Percentiles rank a stretch among this genome's conserved stretches.
These are phyloP conservation scores for Ligdia adustata DNA, from an alignment of 2,888 invertebrate species.

Conservation along the genomic window DNA sequence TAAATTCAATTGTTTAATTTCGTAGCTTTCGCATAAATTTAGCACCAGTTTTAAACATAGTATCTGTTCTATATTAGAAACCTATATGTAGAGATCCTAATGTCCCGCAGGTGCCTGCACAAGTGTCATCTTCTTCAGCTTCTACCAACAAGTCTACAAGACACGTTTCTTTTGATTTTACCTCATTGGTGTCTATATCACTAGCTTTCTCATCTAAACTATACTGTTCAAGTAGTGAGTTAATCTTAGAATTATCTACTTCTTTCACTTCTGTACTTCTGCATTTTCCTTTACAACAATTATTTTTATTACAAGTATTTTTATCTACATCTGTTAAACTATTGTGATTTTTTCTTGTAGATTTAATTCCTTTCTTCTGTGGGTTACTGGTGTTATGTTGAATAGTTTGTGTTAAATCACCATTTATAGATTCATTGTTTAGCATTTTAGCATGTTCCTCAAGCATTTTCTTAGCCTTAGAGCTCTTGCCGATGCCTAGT, in stretches of 20 bases:
- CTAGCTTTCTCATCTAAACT: conserved; percentile 45
- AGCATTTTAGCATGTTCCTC: conserved; percentile 73
- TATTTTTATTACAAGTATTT: conserved; percentile 32
- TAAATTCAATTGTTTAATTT: conserved; percentile 9
- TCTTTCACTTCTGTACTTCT: conserved; percentile 34
- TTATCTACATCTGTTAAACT: conserved; percentile 19
- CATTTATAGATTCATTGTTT: conserved; percentile 46
- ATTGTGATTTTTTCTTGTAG: conserved; percentile 39
- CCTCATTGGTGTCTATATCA: conserved; percentile 22
- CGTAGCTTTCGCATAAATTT: background rate
- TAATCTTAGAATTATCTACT: conserved; percentile 54
- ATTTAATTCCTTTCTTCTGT: conserved; percentile 41
- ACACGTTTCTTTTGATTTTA: conserved; percentile 25
- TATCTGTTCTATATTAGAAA: conserved; percentile 47
- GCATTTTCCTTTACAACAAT: conserved; percentile 51
- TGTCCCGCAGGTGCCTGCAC: conserved; percentile 63
- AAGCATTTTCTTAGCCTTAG: conserved; percentile 88
- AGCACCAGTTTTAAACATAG: background rate
- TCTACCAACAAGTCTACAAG: conserved; percentile 46
- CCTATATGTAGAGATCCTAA: conserved; percentile 60
- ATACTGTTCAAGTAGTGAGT: conserved; percentile 57
- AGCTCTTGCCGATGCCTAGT: conserved; percentile 95
- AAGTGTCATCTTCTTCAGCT: conserved; percentile 53
- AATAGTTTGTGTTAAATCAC: conserved; percentile 42
- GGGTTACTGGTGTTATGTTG: conserved; percentile 41